phyloP scores from a whole-genome alignment of 1,140 invertebrate species.

The Stegodyphus mimosarum region DNA sequence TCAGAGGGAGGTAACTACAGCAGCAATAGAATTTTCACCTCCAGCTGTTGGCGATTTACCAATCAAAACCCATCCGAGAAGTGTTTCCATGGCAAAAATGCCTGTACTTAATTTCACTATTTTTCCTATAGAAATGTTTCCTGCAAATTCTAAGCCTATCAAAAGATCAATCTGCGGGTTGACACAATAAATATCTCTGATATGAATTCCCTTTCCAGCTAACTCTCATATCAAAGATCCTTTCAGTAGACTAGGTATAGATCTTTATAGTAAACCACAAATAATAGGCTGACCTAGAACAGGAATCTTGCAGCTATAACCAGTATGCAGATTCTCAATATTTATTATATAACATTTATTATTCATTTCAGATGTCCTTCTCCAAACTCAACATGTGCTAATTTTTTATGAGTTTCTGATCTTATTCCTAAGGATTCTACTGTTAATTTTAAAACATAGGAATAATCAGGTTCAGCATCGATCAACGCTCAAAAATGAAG shows the following conservation, averaged over 20 bases:
- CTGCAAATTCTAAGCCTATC: slow-evolving; percentile 18
- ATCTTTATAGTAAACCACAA: neutral
- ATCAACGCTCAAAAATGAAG: no score
- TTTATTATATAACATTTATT: no score
- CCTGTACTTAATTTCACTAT: slow-evolving; percentile 63
- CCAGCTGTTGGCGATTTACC: neutral
- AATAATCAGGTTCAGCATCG: no score
- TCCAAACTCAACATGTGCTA: no score
- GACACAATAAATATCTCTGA: slow-evolving; percentile 5
- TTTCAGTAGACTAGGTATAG: slow-evolving; percentile 20
- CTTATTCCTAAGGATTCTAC: no score
- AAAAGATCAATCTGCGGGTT: slow-evolving; percentile 20
- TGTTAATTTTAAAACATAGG: no score
- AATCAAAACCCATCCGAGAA: slow-evolving; percentile 64
- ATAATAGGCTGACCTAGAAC: slow-evolving; percentile 7
- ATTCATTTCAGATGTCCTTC: no score
- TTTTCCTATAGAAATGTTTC: slow-evolving; percentile 65
- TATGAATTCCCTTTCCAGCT: neutral
- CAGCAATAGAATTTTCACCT: slow-evolving; percentile 1
- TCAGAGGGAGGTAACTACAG: neutral
- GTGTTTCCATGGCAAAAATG: slow-evolving; percentile 65
- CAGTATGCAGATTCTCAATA: no score
- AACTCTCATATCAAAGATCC: slow-evolving; percentile 10
- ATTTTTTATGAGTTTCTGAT: no score
- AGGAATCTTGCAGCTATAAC: neutral